Evolutionary conservation across 2,888 invertebrate species (phyloP).

Genomic region (Dasypolia templi): DNA sequence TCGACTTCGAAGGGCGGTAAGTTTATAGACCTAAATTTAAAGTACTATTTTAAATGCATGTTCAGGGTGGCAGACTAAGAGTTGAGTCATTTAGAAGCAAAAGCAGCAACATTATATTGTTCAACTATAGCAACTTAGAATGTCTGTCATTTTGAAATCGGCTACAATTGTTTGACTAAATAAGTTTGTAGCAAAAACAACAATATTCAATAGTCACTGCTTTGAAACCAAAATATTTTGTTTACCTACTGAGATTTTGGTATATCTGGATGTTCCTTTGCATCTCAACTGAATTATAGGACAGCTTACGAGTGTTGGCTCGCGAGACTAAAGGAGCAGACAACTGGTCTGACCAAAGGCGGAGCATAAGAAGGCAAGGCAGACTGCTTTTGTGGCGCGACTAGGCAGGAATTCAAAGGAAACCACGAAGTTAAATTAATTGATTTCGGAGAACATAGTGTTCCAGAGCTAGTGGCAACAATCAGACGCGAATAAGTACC

Average conservation of each 20-base stretch:
- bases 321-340: background rate
- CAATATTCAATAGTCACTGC: too few species aligned
- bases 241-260: too few species aligned
- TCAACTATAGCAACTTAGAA: too few species aligned
- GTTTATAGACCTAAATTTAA: slow-evolving; percentile 47
- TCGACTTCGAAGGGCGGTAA: slow-evolving; percentile 97
- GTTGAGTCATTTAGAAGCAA: too few species aligned
- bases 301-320: slow-evolving; percentile 2
- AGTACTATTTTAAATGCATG: background rate
- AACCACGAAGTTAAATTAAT: background rate
- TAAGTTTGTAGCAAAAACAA: too few species aligned
- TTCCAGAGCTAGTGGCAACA: background rate
- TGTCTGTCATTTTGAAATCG: too few species aligned
- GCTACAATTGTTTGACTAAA: too few species aligned
- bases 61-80: background rate
- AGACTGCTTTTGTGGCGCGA: background rate
- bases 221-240: too few species aligned
- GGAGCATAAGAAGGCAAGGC: background rate
- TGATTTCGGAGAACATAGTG: background rate
- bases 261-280: too few species aligned
- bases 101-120: too few species aligned
- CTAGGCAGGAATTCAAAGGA: background rate
- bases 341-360: background rate
- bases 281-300: too few species aligned
- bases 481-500: background rate